A percentile compares a stretch with the other conserved stretches of the same genome.
phyloP scores from a whole-genome alignment of 2,113 vertebrate species.

The Rhodinocichla rosea region DNA sequence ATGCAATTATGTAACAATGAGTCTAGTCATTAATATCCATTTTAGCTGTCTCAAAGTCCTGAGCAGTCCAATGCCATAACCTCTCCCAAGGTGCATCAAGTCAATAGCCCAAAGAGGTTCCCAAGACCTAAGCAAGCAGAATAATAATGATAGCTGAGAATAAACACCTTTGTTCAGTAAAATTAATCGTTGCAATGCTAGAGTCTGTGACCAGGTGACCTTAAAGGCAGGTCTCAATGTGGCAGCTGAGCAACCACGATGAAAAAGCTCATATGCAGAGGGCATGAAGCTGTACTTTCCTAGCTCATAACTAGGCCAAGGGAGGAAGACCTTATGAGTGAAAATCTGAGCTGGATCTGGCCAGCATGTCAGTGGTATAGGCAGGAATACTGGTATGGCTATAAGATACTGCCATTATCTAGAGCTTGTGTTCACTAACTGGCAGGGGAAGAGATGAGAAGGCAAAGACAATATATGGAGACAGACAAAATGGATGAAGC shows the following conservation, averaged over 20 bases:
- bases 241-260: background rate
- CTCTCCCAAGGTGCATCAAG: background rate
- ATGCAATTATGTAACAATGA: constrained; percentile 53
- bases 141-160: background rate
- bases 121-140: constrained; percentile 28
- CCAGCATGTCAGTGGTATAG: background rate
- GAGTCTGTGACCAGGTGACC: constrained; percentile 38
- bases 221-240: background rate
- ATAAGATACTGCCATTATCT: background rate
- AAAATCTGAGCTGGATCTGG: background rate
- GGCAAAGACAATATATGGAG: background rate
- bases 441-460: background rate
- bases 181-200: background rate
- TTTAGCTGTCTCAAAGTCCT: constrained; percentile 17
- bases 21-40: constrained; percentile 34
- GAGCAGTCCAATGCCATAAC: background rate
- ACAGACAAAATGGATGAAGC: background rate
- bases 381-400: background rate
- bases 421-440: background rate
- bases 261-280: background rate
- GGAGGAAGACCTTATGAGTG: background rate
- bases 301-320: fast-evolving
- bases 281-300: background rate
- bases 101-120: constrained; percentile 37
- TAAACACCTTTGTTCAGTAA: constrained; percentile 51